Conservation (phyloP, 2,797 vertebrate genomes). For the Chaetodon trifasciatus region DNA sequence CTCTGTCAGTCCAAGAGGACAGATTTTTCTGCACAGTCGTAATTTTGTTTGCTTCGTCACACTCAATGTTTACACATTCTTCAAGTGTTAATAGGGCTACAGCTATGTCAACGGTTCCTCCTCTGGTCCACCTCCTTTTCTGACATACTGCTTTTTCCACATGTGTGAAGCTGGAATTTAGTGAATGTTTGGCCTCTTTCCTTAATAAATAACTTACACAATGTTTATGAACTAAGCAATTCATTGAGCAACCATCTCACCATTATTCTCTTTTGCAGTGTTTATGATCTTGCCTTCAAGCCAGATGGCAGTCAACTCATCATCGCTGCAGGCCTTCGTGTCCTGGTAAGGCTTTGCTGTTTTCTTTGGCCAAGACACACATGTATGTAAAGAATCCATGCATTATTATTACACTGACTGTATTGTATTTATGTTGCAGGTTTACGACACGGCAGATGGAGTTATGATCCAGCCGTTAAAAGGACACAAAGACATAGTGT, state of each 20-base stretch:
- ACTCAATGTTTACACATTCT: not conserved
- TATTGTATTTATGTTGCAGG: constrained; percentile 81
- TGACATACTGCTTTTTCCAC: not conserved
- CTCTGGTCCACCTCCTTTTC: too few relatives aligned
- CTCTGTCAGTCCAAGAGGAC: not conserved
- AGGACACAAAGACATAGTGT: constrained; percentile 97
- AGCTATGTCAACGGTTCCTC: not conserved
- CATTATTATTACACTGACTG: constrained; percentile 1
- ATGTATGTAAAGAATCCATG: constrained; percentile 12
- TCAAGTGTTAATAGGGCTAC: not conserved
- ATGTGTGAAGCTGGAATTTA: not conserved
- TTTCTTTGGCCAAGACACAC: constrained; percentile 12
- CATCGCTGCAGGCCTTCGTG: constrained; percentile 94
- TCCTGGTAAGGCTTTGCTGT: constrained; percentile 88
- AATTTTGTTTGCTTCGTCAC: not conserved
- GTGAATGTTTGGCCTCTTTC: not conserved
- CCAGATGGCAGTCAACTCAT: constrained; percentile 97
- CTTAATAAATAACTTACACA: not conserved
- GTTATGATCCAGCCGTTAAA: constrained; percentile 95
- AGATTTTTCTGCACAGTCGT: not conserved
- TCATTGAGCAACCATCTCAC: not conserved
- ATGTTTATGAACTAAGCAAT: not conserved
- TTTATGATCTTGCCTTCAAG: constrained; percentile 97
- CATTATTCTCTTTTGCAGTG: constrained; percentile 78
- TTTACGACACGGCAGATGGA: constrained; percentile 96